phyloP scores from a whole-genome alignment of 2,113 vertebrate genomes.

The Pterophyllum scalare region DNA sequence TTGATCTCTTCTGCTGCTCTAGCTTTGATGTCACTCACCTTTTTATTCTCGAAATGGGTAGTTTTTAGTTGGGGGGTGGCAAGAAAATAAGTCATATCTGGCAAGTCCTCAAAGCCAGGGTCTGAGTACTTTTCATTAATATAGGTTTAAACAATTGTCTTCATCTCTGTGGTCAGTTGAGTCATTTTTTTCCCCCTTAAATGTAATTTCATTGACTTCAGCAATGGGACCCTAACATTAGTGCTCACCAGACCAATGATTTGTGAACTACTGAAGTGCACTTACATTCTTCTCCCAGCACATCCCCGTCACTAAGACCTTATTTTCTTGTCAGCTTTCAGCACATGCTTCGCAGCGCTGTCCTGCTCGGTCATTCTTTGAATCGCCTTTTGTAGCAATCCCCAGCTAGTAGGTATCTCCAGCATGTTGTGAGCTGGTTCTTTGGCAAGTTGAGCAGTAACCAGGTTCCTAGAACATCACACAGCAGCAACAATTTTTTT shows the following conservation, averaged over 20 bases:
- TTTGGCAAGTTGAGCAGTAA: not conserved
- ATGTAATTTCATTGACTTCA: not conserved
- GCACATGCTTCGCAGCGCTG: not conserved
- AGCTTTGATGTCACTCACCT: not conserved
- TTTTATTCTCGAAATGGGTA: not conserved
- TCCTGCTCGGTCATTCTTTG: not conserved
- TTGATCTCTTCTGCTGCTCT: not conserved
- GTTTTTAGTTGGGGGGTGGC: not conserved
- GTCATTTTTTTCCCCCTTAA: not conserved
- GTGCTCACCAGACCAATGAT: not conserved
- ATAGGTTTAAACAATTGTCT: not conserved
- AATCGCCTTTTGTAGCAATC: not conserved
- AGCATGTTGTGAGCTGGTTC: not conserved
- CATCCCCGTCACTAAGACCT: not conserved
- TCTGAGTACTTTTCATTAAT: not conserved
- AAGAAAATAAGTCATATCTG: not conserved
- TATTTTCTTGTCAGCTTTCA: slow-evolving; percentile 1
- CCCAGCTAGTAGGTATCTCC: not conserved
- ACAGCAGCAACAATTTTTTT: not conserved
- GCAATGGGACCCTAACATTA: not conserved
- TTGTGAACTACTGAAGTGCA: not conserved
- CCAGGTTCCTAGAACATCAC: not conserved
- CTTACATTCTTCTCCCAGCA: not conserved
- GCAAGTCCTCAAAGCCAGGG: too few relatives aligned
- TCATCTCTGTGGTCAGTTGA: not conserved